These are phyloP conservation scores for Sebastes vulpes DNA, from an alignment of 2,797 vertebrate species.

Conservation along the genomic window DNA sequence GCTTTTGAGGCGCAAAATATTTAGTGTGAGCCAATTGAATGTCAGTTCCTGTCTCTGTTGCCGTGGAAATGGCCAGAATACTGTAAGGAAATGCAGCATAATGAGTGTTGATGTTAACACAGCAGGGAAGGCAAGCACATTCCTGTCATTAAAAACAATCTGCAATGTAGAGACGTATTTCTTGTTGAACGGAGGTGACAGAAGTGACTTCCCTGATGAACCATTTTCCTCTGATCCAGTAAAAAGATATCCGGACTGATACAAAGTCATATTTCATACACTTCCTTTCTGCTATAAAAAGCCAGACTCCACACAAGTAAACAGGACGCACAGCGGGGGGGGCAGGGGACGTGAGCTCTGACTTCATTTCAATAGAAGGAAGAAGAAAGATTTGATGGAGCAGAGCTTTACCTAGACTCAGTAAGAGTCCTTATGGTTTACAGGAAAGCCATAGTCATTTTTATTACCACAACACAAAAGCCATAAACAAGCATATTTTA, in stretches of 20 bases:
- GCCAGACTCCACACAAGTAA: constrained; percentile 57
- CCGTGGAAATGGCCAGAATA: not conserved
- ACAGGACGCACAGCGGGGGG: constrained; percentile 75
- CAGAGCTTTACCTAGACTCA: not conserved
- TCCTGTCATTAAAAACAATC: not conserved
- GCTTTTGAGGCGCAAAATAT: not conserved
- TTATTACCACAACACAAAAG: constrained; percentile 13
- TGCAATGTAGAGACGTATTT: not conserved
- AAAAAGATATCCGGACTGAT: constrained; percentile 43
- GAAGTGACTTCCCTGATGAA: constrained; percentile 8
- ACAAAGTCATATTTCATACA: constrained; percentile 43
- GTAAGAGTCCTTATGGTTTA: not conserved
- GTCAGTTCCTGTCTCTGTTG: constrained; percentile 1
- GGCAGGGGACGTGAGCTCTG: not conserved
- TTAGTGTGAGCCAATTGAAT: not conserved
- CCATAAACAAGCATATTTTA: constrained; percentile 12
- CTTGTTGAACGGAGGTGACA: constrained; percentile 17
- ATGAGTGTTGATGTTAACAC: not conserved
- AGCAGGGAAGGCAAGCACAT: not conserved
- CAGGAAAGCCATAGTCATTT: not conserved
- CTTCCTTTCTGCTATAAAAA: constrained; percentile 62
- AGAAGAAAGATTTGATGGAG: constrained; percentile 42
- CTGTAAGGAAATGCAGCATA: constrained; percentile 29
- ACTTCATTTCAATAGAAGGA: constrained; percentile 70
- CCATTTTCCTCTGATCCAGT: constrained; percentile 41